Evolutionary conservation across 2,113 vertebrate genomes (phyloP).

Genomic region (Salvator merianae): DNA sequence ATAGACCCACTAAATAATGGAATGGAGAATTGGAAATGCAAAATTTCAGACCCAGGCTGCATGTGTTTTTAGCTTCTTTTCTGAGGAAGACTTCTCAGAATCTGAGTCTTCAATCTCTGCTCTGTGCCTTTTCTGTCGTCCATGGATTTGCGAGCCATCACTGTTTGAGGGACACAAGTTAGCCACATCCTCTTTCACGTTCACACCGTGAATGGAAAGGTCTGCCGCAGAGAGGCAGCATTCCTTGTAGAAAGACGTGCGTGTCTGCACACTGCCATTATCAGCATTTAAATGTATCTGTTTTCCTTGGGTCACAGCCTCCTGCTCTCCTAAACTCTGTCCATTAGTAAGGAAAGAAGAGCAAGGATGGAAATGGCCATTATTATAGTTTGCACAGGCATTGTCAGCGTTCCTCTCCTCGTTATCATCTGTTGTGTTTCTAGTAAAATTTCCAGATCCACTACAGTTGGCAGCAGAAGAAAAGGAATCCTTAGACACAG

Average conservation of each 20-base stretch:
- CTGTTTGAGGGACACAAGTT: conserved; percentile 62
- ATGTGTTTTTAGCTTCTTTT: conserved; percentile 92
- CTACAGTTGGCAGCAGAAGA: conserved; percentile 64
- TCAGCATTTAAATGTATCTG: conserved; percentile 70
- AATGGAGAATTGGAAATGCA: conserved; percentile 75
- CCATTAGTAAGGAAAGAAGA: conserved; percentile 72
- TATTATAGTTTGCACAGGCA: conserved; percentile 77
- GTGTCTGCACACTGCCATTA: conserved; percentile 64
- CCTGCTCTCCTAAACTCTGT: conserved; percentile 75
- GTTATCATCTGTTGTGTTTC: conserved; percentile 73
- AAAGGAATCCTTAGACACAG: conserved; percentile 66
- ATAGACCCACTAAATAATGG: conserved; percentile 71
- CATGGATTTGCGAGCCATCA: conserved; percentile 65
- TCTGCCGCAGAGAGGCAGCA: conserved; percentile 74
- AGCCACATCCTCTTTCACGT: conserved; percentile 71
- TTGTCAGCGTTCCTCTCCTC: conserved; percentile 75
- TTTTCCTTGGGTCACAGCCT: conserved; percentile 63
- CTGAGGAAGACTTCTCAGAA: conserved; percentile 84
- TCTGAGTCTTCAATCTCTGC: conserved; percentile 80
- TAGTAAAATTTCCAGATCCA: conserved; percentile 69
- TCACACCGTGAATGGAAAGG: conserved; percentile 71
- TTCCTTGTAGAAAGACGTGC: conserved; percentile 73
- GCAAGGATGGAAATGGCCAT: conserved; percentile 76
- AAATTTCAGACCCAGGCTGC: conserved; percentile 75
- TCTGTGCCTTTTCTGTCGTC: conserved; percentile 89